Evolutionary conservation across 1,140 invertebrate species (phyloP).

Genomic region (Zaprionus davidi): DNA sequence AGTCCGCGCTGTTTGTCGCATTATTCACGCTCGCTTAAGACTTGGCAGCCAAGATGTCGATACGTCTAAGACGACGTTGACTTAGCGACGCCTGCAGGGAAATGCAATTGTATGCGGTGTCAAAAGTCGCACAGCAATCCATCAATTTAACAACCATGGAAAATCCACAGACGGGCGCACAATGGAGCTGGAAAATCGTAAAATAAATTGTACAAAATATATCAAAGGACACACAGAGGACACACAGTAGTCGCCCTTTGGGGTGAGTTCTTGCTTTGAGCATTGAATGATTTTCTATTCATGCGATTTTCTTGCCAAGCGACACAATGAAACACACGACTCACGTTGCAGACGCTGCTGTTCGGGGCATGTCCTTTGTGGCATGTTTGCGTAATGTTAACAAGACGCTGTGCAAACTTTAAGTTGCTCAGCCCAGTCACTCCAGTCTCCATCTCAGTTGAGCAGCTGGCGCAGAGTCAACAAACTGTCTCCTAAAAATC

Average conservation of each 20-base stretch:
- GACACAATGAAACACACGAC: slow-evolving; percentile 35
- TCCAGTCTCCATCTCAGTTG: background rate
- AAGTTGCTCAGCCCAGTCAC: slow-evolving; percentile 47
- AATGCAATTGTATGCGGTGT: slow-evolving; percentile 71
- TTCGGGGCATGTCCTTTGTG: slow-evolving; percentile 53
- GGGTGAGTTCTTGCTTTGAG: slow-evolving; percentile 50
- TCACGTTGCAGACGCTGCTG: slow-evolving; percentile 24
- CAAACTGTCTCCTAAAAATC: slow-evolving; percentile 47
- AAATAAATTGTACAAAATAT: slow-evolving; percentile 71
- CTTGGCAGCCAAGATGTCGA: slow-evolving; percentile 40
- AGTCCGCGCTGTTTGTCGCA: slow-evolving; percentile 19
- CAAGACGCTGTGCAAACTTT: slow-evolving; percentile 64
- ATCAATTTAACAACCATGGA: slow-evolving; percentile 78
- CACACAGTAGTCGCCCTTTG: slow-evolving; percentile 54
- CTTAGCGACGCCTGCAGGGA: slow-evolving; percentile 18
- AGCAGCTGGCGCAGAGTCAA: slow-evolving; percentile 67
- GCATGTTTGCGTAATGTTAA: slow-evolving; percentile 75
- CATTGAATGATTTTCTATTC: slow-evolving; percentile 56
- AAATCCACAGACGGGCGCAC: slow-evolving; percentile 55
- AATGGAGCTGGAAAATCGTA: slow-evolving; percentile 58
- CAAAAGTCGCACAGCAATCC: slow-evolving; percentile 79
- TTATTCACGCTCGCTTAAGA: slow-evolving; percentile 62
- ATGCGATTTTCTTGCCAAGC: slow-evolving; percentile 43
- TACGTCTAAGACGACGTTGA: slow-evolving; percentile 29
- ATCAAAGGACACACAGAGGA: slow-evolving; percentile 57